A percentile compares a stretch with the other conserved stretches of the same genome.
Evolutionary conservation across 2,797 vertebrate genomes (phyloP).

Genomic region (Columba guinea): DNA sequence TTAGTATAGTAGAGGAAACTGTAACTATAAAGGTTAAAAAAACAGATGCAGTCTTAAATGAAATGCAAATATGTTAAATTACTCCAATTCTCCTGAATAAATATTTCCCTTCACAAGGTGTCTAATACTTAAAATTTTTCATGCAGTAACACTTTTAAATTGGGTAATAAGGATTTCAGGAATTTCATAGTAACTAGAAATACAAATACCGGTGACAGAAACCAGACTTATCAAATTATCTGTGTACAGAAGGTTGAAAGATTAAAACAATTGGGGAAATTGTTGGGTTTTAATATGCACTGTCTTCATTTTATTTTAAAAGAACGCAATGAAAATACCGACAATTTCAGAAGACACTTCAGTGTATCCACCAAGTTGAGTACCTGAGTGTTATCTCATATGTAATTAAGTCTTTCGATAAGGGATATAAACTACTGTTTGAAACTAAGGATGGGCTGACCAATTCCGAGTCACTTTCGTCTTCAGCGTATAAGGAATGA

Average conservation of each 20-base stretch:
- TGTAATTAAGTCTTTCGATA: neutral
- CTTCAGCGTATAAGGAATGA: neutral
- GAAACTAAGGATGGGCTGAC: neutral
- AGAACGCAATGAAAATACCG: conserved; percentile 32
- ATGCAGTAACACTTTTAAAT: conserved; percentile 54
- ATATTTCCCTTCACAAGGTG: conserved; percentile 33
- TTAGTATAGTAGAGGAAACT: neutral
- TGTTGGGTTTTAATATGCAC: conserved; percentile 60
- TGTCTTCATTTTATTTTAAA: conserved; percentile 45
- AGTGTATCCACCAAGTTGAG: neutral
- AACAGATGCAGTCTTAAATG: neutral
- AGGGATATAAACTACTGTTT: neutral
- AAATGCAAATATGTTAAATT: neutral
- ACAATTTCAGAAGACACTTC: conserved; percentile 42
- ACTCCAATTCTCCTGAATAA: neutral
- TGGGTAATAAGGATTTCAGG: conserved; percentile 57
- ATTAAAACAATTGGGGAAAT: conserved; percentile 62
- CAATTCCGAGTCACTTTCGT: neutral
- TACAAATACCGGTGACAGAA: conserved; percentile 51
- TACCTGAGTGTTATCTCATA: neutral
- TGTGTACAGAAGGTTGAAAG: conserved; percentile 53
- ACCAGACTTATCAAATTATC: conserved; percentile 38
- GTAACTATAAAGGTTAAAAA: neutral
- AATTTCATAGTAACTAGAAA: conserved; percentile 66
- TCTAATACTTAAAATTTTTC: conserved; percentile 20